Conservation (phyloP, 2,797 vertebrate genomes). For the Channallabes apus region DNA sequence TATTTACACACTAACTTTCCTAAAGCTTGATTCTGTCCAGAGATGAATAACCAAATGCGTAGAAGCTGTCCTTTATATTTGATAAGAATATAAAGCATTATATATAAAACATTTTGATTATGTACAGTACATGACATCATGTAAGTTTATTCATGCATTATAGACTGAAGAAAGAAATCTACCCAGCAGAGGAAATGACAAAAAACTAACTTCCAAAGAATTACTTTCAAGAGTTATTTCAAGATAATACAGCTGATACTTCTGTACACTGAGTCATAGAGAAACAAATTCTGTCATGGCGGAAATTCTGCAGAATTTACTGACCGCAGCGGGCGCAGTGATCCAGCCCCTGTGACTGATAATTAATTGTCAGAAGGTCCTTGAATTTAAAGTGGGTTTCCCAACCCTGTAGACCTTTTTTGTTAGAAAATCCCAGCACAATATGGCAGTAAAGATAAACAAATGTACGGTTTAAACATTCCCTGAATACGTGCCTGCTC, state of each 20-base stretch:
- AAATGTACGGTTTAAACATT: background rate
- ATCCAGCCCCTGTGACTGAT: background rate
- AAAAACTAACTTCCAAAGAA: background rate
- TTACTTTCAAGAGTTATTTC: background rate
- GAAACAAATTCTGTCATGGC: background rate
- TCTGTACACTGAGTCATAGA: slow-evolving; percentile 2
- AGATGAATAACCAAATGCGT: background rate
- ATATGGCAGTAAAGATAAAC: background rate
- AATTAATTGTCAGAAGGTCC: background rate
- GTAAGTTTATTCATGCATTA: background rate
- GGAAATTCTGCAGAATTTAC: slow-evolving; percentile 18
- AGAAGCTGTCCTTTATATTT: background rate
- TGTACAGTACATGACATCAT: background rate
- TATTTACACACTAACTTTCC: background rate
- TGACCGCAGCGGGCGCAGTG: no score
- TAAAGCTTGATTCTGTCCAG: no score
- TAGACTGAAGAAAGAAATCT: background rate
- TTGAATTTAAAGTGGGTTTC: background rate
- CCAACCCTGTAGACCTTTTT: background rate
- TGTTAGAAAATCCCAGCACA: background rate
- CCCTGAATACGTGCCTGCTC: background rate
- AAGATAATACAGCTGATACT: background rate
- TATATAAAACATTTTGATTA: background rate
- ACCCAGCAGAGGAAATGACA: background rate
- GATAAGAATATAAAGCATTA: no score